Conservation (phyloP, 1,140 invertebrate genomes). For the Drosophila prosaltans region DNA sequence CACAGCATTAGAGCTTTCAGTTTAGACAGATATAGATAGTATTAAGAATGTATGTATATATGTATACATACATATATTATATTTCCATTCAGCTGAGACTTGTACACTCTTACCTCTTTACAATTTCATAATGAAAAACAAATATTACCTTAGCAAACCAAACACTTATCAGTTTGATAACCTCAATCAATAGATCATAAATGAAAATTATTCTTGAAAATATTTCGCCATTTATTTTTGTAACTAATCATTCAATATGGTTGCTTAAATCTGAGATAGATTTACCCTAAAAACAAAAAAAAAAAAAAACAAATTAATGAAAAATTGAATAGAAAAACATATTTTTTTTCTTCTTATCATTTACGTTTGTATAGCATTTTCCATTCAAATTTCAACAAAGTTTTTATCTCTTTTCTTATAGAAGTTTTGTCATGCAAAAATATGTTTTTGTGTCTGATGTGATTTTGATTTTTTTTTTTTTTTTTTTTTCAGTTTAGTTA, state of each 20-base stretch:
- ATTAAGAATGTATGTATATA: neutral
- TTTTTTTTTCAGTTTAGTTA: constrained; percentile 27
- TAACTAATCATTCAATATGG: neutral
- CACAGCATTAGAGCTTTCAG: neutral
- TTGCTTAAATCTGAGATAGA: constrained; percentile 4
- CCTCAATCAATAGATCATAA: neutral
- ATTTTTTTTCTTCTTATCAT: neutral
- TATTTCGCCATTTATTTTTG: constrained; percentile 5
- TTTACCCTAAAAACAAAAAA: neutral
- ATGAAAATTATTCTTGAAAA: neutral
- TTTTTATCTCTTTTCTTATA: neutral
- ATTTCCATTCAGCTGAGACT: neutral
- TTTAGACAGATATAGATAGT: neutral
- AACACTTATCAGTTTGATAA: constrained; percentile 4
- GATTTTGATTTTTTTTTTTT: neutral
- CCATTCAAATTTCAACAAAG: neutral
- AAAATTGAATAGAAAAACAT: neutral
- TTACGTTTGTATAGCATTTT: neutral
- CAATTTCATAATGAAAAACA: constrained; percentile 15
- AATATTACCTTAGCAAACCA: neutral
- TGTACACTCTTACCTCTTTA: neutral
- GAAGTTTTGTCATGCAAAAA: constrained; percentile 38
- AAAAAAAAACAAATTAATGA: neutral
- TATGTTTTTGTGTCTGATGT: constrained; percentile 17
- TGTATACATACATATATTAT: neutral